A percentile compares a stretch with the other conserved stretches of the same genome.
These are phyloP conservation scores for Drosophila sordidapex DNA, from an alignment of 2,888 invertebrate species.

Conservation along the genomic window DNA sequence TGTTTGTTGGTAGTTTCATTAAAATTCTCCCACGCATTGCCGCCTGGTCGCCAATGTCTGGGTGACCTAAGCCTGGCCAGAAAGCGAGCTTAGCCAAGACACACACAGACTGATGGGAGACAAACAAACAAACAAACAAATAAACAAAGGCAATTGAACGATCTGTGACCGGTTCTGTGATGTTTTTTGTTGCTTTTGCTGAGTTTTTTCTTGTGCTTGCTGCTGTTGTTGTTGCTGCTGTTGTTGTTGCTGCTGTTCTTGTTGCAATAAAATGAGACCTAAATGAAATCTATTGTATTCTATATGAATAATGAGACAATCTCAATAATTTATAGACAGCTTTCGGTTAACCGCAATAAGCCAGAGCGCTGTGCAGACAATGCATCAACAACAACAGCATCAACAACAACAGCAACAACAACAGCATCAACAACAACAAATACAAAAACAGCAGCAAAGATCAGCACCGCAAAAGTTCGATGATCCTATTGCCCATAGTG, in stretches of 20 bases:
- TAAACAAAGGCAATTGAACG: slow-evolving; percentile 61
- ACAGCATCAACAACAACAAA: slow-evolving; percentile 7
- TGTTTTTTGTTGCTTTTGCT: slow-evolving; percentile 36
- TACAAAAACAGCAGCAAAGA: slow-evolving; percentile 27
- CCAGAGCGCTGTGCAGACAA: slow-evolving; percentile 56
- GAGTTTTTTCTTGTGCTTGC: slow-evolving; percentile 24
- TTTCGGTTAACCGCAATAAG: slow-evolving; percentile 83
- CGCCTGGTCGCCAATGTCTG: slow-evolving; percentile 35
- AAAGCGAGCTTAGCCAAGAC: slow-evolving; percentile 15
- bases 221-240: slow-evolving; percentile 40
- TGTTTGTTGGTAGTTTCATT: slow-evolving; percentile 48
- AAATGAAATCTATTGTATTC: slow-evolving; percentile 83
- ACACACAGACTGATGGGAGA: slow-evolving; percentile 10
- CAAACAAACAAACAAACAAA: slow-evolving; percentile 44
- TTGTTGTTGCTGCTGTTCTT: slow-evolving; percentile 59
- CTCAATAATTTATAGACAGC: slow-evolving; percentile 84
- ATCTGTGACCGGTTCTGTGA: slow-evolving; percentile 65
- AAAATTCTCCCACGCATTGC: slow-evolving; percentile 74
- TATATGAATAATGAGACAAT: slow-evolving; percentile 85
- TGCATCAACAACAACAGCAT: slow-evolving; percentile 51
- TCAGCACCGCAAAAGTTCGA: slow-evolving; percentile 75
- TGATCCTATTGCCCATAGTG: slow-evolving; percentile 62
- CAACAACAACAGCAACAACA: slow-evolving; percentile 23
- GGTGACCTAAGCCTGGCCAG: slow-evolving; percentile 57
- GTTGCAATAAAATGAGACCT: slow-evolving; percentile 78